Evolutionary conservation across 1,140 invertebrate genomes (phyloP), one percentile per base, ranked within the genome.

Genomic region (Achatina immaculata): DNA sequence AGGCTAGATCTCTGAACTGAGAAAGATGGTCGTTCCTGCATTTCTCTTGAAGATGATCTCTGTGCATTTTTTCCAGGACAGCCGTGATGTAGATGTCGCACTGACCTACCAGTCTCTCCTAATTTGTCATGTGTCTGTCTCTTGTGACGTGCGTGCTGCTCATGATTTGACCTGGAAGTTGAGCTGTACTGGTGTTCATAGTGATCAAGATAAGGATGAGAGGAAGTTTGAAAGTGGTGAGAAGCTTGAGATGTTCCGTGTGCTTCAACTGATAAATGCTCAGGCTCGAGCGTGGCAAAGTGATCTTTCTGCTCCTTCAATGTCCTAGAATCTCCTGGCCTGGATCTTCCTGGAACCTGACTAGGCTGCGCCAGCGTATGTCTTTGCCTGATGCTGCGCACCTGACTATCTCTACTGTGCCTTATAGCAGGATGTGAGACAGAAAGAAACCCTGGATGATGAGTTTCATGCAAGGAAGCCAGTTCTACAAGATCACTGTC

Each of bases 1-100:
- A 72, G 24, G n/a, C 31, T 65, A 21, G 79, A 65, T 43, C 71
- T 28, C 40, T 78, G 36, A 28, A n/a, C n/a, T 24, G 42, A 43
- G 31, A 24, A 16, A 24, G 6, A 16, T 38, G 74, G 34, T 3
- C 62, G 11, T 38, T 77, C 40, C 7, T 7, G 34, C 2, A 4
- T 4, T 28, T 36, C 19, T 0, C 11, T 34, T 1, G 6, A 36
- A 21, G n/a, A 24, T 51, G 42, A 3, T 9, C 2, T 9, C 51
- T 55, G 19, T 51, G 38, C 9, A 51, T 48, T 28, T 74, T 9
- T 74, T 36, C 42, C 42, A 7, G 45, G 16, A n/a, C 51, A 36
- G 21, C n/a, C 21, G 1, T 45, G 31, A 24, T 55, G 11, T 40
- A 7, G 14, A 66, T 43, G 40, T 16, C n/a, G 48, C 19, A 28